Evolutionary conservation across 1,140 invertebrate species (phyloP).

Genomic region (Hirudo medicinalis): DNA sequence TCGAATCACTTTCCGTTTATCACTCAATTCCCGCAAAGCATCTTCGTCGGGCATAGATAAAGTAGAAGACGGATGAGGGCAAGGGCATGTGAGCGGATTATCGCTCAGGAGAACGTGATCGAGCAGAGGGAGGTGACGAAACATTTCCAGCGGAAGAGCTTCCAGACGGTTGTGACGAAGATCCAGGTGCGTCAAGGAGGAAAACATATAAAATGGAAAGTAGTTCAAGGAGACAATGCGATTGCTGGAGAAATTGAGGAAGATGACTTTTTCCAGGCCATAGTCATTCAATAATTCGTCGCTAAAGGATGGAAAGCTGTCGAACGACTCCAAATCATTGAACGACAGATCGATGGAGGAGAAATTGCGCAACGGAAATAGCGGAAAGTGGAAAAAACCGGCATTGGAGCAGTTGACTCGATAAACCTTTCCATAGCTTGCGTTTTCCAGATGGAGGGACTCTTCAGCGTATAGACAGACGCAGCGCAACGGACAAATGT

Average conservation of each 20-base stretch:
- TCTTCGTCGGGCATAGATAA: too few relatives aligned
- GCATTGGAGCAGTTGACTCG: conserved; percentile 5
- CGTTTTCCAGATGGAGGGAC: background rate
- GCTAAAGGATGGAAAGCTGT: background rate
- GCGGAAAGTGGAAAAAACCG: conserved; percentile 1
- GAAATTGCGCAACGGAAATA: conserved; percentile 7
- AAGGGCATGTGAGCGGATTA: background rate
- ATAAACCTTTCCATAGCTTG: background rate
- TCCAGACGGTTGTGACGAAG: background rate
- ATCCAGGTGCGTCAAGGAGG: background rate
- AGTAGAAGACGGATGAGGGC: background rate
- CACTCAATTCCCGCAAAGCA: too few relatives aligned
- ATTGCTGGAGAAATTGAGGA: background rate
- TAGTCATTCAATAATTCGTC: too few relatives aligned
- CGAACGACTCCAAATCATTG: conserved; percentile 10
- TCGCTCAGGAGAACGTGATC: background rate
- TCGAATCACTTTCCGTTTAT: too few relatives aligned
- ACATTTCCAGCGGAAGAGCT: background rate
- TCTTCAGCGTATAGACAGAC: background rate
- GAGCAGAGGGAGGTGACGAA: background rate
- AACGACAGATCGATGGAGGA: conserved; percentile 11
- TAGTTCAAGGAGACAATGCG: background rate
- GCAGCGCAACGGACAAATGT: conserved; percentile 8
- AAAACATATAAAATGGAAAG: background rate
- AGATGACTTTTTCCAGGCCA: background rate